Conservation (phyloP, 2,888 invertebrate species). For the Melanostoma mellinum region DNA sequence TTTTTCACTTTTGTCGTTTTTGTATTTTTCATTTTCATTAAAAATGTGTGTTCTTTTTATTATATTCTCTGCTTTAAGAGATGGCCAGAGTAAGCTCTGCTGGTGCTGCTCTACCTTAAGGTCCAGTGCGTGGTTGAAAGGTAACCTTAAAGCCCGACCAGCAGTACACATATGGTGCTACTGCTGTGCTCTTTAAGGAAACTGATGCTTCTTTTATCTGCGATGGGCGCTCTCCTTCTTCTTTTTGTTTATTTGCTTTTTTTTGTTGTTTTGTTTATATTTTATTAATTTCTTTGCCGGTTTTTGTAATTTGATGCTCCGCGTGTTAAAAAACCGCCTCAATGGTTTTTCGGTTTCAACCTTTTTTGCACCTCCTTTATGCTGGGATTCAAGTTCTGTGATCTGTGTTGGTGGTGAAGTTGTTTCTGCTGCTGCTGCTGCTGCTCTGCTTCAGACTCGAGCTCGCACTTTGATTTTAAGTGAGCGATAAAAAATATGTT, state of each 20-base stretch:
- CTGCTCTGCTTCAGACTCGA: constrained; percentile 22
- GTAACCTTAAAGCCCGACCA: constrained; percentile 68
- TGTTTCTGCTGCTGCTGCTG: constrained; percentile 26
- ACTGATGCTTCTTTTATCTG: constrained; percentile 53
- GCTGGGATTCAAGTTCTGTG: constrained; percentile 40
- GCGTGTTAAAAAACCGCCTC: constrained; percentile 79
- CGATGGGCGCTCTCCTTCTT: constrained; percentile 47
- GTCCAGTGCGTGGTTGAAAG: constrained; percentile 49
- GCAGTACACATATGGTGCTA: constrained; percentile 69
- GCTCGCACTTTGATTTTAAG: constrained; percentile 70
- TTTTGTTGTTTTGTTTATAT: constrained; percentile 52
- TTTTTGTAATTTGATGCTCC: constrained; percentile 78
- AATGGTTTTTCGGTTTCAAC: constrained; percentile 77
- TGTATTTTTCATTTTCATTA: constrained; percentile 56
- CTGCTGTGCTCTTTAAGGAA: constrained; percentile 68
- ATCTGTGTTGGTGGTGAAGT: constrained; percentile 57
- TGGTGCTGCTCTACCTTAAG: constrained; percentile 15
- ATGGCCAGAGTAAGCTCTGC: constrained; percentile 15
- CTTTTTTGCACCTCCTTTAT: constrained; percentile 75
- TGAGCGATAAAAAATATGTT: constrained; percentile 71
- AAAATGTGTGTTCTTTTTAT: constrained; percentile 16
- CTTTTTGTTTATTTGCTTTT: not conserved
- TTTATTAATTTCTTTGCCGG: constrained; percentile 73
- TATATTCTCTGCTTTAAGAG: not conserved
- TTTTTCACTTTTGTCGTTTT: not conserved